Base-by-base conservation (phyloP, 2,797 vertebrate genomes). In the Tiaroga cobitis region DNA sequence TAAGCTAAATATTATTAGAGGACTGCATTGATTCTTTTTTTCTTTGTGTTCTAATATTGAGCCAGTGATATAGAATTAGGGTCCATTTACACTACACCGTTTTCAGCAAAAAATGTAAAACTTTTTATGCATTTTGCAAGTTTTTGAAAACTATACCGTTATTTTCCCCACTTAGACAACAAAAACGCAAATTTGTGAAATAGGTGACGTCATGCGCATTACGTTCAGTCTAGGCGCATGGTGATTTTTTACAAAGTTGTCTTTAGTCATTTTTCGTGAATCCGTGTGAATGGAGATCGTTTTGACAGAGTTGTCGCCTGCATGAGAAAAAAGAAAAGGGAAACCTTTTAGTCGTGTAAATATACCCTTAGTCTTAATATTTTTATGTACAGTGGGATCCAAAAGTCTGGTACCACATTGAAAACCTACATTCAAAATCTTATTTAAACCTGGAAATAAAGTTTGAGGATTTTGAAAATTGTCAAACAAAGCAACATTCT, bases 21-120 rank as follows among this genome's bases (percentile, higher is more conserved):
- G 24, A 46, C 76, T 39, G 11, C 21, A 79, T 73, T 24, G 68
- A 80, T 85, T 80, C 7, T 56, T 51, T 85, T 84, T 32, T 72
- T 68, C 70, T 67, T 77, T 51, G 37, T 43, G 10, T 2, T 8
- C 61, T 24, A 80, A 49, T 51, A 61, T 51, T 65, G 68, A 63
- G 39, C 8, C 16, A 24, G 19, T 65, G 41, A 34, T 51, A 51
- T 54, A 56, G 5, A 51, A 29, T 73, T 29, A 29, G 5, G 61
- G 61, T 5, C 26, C 5, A 61, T 26, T 18, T 49, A 49, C 46
- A 49, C 46, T 49, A 49, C 46, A 18, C 5, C 16, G 15, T 16
- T 49, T 49, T 46, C 46, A 46, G 16, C 15, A 16, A 4, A 49
- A 49, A 16, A 49, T 49, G 0, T 5, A 13, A 1, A 26, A 61